phyloP scores from a whole-genome alignment of 2,888 invertebrate species.

The Apocheima hispidaria region DNA sequence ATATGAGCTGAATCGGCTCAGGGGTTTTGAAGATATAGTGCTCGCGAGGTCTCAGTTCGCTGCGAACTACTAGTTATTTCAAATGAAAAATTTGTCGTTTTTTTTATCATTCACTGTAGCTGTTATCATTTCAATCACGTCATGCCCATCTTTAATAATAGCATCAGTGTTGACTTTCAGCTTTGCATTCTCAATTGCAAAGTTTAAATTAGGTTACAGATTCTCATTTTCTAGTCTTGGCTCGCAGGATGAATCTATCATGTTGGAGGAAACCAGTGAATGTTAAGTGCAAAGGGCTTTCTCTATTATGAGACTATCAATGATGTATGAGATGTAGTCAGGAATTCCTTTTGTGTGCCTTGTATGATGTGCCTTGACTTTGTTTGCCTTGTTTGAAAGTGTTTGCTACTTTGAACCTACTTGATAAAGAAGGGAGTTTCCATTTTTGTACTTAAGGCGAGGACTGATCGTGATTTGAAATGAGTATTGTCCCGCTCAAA shows the following conservation, averaged over 20 bases:
- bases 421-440: no score
- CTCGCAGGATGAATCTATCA: slow-evolving; percentile 38
- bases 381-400: slow-evolving; percentile 19
- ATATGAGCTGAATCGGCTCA: no score
- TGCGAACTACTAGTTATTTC: no score
- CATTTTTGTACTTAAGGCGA: no score
- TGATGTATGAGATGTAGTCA: slow-evolving; percentile 37
- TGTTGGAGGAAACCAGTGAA: slow-evolving; percentile 36
- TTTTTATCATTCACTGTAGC: not conserved
- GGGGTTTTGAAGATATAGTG: no score
- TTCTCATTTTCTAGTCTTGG: slow-evolving; percentile 38
- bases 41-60: no score
- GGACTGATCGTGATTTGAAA: no score
- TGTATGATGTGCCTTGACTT: slow-evolving; percentile 24
- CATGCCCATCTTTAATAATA: not conserved
- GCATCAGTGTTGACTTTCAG: not conserved
- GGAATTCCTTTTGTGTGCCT: slow-evolving; percentile 27
- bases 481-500: no score
- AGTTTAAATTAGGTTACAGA: slow-evolving; percentile 17
- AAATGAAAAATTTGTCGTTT: not conserved
- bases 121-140: not conserved
- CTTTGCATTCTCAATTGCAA: not conserved
- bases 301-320: slow-evolving; percentile 45
- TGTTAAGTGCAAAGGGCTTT: slow-evolving; percentile 41
- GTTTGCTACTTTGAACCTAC: not conserved